Percentiles rank a stretch among this genome's conserved stretches.
phyloP scores from a whole-genome alignment of 2,113 vertebrate genomes.

The Macrotus californicus region DNA sequence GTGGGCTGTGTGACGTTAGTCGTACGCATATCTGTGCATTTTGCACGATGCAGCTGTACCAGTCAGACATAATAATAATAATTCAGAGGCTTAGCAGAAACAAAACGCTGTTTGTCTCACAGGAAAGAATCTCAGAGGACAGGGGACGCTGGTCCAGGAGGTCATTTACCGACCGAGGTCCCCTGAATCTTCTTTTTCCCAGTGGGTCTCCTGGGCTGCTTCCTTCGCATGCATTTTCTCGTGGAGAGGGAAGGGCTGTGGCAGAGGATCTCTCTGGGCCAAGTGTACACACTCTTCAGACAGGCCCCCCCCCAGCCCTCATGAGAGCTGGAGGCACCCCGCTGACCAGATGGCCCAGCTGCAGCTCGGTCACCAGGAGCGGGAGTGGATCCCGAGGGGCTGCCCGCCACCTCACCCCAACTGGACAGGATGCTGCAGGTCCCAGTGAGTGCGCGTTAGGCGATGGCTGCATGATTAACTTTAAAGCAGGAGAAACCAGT shows the following conservation, averaged over 20 bases:
- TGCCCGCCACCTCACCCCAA: no score
- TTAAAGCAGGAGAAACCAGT: neutral
- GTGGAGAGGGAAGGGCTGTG: neutral
- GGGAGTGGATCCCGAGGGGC: no score
- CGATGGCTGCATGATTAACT: neutral
- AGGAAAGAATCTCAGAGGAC: neutral
- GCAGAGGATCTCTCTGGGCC: neutral
- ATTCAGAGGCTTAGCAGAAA: neutral
- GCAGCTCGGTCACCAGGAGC: no score
- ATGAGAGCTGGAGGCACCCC: no score
- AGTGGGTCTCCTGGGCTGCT: neutral
- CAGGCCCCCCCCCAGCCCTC: no score
- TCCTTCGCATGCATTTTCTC: neutral
- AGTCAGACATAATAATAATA: neutral
- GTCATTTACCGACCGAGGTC: neutral
- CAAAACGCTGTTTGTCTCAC: neutral
- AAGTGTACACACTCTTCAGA: no score
- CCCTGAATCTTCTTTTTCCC: neutral
- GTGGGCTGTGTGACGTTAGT: no score
- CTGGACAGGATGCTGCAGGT: no score
- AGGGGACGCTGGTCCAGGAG: neutral
- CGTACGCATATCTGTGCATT: neutral
- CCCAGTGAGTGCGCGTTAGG: no score
- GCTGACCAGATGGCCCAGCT: no score
- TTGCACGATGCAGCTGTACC: neutral